These are phyloP conservation scores for Stenchaetothrips biformis DNA, from an alignment of 2,888 invertebrate species.

Conservation along the genomic window DNA sequence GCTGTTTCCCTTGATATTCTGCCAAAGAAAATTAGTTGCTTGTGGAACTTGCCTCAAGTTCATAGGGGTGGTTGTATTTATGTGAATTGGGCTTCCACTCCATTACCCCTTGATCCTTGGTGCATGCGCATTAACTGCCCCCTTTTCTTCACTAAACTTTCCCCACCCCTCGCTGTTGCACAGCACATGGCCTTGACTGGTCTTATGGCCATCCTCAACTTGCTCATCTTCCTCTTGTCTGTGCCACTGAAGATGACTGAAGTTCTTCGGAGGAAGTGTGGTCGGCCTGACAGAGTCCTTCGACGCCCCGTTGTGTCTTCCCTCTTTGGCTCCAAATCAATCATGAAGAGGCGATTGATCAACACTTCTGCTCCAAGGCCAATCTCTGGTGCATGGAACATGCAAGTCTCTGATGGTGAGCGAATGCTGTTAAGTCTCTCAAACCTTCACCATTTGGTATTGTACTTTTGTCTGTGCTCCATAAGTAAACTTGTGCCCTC, in stretches of 20 bases:
- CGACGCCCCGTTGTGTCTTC: not conserved
- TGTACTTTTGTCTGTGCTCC: too few relatives aligned
- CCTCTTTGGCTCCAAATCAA: not conserved
- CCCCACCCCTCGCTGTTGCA: constrained; percentile 8
- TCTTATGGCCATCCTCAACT: constrained; percentile 18
- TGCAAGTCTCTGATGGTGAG: constrained; percentile 9
- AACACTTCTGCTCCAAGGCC: not conserved
- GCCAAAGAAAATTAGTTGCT: too few relatives aligned
- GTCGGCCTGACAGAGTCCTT: not conserved
- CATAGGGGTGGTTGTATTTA: not conserved
- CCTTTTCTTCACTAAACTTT: constrained; percentile 6
- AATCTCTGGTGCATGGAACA: not conserved
- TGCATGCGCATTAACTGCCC: not conserved
- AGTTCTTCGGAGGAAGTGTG: constrained; percentile 9
- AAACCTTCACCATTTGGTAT: not conserved
- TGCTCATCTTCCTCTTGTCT: constrained; percentile 23
- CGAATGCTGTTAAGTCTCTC: not conserved
- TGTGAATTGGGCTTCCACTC: not conserved
- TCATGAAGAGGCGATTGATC: constrained; percentile 6
- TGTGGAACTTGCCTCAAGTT: not conserved
- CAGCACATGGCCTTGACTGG: constrained; percentile 17
- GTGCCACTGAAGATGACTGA: constrained; percentile 18
- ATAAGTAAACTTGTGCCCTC: too few relatives aligned
- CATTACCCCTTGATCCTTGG: not conserved
- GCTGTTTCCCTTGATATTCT: too few relatives aligned